phyloP scores from a whole-genome alignment of 2,113 vertebrate genomes.

The Paedocypris sp. region DNA sequence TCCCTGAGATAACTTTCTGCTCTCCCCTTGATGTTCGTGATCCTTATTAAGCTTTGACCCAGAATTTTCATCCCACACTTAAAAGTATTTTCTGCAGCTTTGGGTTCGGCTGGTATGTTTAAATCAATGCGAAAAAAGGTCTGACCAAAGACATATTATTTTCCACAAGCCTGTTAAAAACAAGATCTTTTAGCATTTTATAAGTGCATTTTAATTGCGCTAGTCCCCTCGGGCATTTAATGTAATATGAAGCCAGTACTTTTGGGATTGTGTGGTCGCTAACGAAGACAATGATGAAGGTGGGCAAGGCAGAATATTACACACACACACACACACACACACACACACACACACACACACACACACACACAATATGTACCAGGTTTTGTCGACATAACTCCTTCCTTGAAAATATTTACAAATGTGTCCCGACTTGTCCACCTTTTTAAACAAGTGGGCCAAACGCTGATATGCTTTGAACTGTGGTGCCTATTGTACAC shows the following conservation, averaged over 20 bases:
- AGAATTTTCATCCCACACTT: neutral
- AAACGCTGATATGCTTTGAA: neutral
- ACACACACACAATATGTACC: neutral
- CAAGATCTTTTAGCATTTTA: neutral
- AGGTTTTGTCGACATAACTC: neutral
- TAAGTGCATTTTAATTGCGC: neutral
- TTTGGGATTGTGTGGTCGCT: neutral
- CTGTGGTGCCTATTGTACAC: neutral
- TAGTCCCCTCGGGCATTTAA: neutral
- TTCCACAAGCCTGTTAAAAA: too few relatives aligned
- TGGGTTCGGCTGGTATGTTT: neutral
- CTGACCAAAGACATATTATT: too few relatives aligned
- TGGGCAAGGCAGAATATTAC: neutral
- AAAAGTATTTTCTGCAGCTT: constrained; percentile 3
- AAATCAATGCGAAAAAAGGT: neutral
- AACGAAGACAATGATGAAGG: neutral
- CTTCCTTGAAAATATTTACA: neutral
- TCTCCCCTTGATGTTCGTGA: constrained; percentile 1
- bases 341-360: too few relatives aligned
- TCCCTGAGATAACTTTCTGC: neutral
- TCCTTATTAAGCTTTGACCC: neutral
- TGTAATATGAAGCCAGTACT: neutral
- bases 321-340: neutral
- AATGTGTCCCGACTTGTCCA: neutral
- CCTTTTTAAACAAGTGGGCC: constrained; percentile 1